Percentiles rank a stretch among this genome's conserved stretches.
Conservation (phyloP, 2,888 invertebrate species). For the Harpalus rufipes region DNA sequence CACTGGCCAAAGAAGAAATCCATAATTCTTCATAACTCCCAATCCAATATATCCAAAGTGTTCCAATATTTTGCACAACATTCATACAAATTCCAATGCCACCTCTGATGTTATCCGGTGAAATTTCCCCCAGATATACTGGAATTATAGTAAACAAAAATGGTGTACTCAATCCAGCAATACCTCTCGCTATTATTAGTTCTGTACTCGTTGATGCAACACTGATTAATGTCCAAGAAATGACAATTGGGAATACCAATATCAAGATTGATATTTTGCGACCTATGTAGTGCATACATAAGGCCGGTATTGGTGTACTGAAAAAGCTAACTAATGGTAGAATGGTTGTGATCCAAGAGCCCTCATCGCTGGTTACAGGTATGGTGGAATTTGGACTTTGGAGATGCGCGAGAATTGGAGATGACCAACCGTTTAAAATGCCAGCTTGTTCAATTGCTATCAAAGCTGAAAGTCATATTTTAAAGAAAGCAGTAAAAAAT, state of each 20-base stretch:
- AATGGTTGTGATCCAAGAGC: constrained; percentile 46
- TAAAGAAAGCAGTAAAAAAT: neutral
- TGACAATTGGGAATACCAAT: constrained; percentile 79
- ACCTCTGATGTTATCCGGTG: constrained; percentile 60
- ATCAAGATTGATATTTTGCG: constrained; percentile 80
- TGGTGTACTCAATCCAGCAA: constrained; percentile 79
- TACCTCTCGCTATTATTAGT: constrained; percentile 80
- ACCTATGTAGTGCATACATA: constrained; percentile 75
- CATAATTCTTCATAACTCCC: constrained; percentile 79
- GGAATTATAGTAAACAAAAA: constrained; percentile 44
- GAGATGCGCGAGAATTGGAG: constrained; percentile 18
- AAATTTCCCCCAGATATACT: constrained; percentile 65
- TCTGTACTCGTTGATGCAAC: constrained; percentile 79
- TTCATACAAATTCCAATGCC: constrained; percentile 80
- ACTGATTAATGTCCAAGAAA: constrained; percentile 81
- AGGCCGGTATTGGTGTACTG: constrained; percentile 7
- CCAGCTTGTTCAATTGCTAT: constrained; percentile 17
- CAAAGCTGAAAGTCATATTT: constrained; percentile 8
- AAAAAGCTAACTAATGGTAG: constrained; percentile 6
- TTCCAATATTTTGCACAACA: constrained; percentile 80
- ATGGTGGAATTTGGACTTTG: constrained; percentile 33
- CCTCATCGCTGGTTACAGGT: constrained; percentile 23
- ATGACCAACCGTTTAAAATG: constrained; percentile 10
- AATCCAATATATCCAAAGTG: constrained; percentile 80
- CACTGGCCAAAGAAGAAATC: constrained; percentile 78